phyloP scores from a whole-genome alignment of 92 coral and sea anemone species.

The Hydrozoanthus gracilis region DNA sequence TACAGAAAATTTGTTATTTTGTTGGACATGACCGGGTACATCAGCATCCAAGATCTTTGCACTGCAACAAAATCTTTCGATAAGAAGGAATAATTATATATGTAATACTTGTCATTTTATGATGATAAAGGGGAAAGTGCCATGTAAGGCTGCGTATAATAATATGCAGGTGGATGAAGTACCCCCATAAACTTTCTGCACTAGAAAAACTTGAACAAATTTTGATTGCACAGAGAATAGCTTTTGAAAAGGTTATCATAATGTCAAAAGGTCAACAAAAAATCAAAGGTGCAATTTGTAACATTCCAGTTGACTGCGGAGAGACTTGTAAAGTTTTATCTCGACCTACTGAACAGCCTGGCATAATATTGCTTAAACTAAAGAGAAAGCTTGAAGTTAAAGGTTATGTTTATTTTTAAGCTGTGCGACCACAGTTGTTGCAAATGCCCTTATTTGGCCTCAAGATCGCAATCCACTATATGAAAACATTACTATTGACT shows the following conservation, averaged over 20 bases:
- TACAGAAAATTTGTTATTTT: slow-evolving; percentile 54
- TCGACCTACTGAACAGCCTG: slow-evolving; percentile 72
- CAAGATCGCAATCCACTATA: no score
- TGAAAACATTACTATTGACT: slow-evolving; percentile 67
- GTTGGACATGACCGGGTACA: slow-evolving; percentile 42
- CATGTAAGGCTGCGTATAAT: slow-evolving; percentile 75
- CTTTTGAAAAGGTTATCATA: slow-evolving; percentile 64
- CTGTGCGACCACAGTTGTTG: no score
- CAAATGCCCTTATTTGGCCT: no score
- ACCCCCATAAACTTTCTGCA: slow-evolving; percentile 58
- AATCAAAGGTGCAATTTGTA: slow-evolving; percentile 71
- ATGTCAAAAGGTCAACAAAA: slow-evolving; percentile 64
- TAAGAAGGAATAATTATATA: no score
- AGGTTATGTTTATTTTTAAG: no score
- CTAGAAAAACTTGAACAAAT: slow-evolving; percentile 53
- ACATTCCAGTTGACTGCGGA: slow-evolving; percentile 65
- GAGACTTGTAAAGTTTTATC: slow-evolving; percentile 71
- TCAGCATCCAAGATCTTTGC: slow-evolving; percentile 15
- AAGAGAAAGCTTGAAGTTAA: slow-evolving; percentile 61
- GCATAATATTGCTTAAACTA: slow-evolving; percentile 60
- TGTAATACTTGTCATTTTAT: slow-evolving; percentile 76
- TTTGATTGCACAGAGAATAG: slow-evolving; percentile 38
- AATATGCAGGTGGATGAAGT: slow-evolving; percentile 65
- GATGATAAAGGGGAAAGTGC: slow-evolving; percentile 54
- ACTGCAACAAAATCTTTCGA: no score